Conservation (phyloP, 2,888 invertebrate genomes). For the Hyalella azteca region DNA sequence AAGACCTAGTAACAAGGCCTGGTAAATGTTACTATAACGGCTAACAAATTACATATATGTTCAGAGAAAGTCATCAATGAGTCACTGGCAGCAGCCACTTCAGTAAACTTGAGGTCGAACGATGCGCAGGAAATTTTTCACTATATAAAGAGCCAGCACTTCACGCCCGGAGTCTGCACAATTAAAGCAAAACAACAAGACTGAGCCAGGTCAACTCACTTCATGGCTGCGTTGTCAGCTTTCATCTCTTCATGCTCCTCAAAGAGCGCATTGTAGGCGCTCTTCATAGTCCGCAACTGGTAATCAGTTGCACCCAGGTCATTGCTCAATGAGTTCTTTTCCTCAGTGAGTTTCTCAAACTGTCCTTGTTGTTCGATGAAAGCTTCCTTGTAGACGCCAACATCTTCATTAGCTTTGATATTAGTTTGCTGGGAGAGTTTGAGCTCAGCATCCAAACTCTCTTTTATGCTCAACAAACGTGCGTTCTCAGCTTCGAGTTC, state of each 20-base stretch:
- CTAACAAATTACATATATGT: no score
- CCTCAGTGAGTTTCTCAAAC: constrained; percentile 48
- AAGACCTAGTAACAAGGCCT: no score
- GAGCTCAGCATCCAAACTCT: constrained; percentile 48
- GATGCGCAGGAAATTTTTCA: no score
- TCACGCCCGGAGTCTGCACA: no score
- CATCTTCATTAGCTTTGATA: constrained; percentile 46
- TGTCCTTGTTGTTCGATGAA: constrained; percentile 54
- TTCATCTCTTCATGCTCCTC: constrained; percentile 51
- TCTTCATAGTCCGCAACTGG: constrained; percentile 49
- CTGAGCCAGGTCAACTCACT: no score
- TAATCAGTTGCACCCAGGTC: constrained; percentile 45
- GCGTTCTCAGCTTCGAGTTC: constrained; percentile 46
- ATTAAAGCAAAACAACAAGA: no score
- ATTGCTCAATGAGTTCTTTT: constrained; percentile 45
- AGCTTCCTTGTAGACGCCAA: constrained; percentile 47
- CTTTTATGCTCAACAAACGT: constrained; percentile 32
- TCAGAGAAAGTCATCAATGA: no score
- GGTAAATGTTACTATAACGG: no score
- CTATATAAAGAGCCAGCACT: no score
- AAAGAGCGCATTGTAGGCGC: constrained; percentile 54
- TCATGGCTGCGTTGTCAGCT: constrained; percentile 31
- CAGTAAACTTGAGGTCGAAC: no score
- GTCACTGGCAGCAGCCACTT: no score
- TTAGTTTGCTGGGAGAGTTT: constrained; percentile 43